These are phyloP conservation scores for Pangasius krempfi DNA, from an alignment of 2,797 vertebrate species.

Conservation along the genomic window DNA sequence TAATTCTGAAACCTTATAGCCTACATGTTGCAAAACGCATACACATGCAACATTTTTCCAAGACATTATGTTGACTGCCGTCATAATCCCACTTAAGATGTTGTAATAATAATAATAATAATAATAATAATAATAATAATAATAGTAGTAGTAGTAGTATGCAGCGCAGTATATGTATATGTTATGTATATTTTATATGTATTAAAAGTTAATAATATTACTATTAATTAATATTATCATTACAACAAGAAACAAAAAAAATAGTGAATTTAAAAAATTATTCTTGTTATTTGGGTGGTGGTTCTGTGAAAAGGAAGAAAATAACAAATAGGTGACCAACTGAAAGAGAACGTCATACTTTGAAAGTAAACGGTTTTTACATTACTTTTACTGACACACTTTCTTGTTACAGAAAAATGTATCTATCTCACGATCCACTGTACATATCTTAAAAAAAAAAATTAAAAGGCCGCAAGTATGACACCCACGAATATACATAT, in stretches of 20 bases:
- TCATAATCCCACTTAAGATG: background rate
- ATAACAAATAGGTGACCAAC: background rate
- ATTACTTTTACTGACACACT: background rate
- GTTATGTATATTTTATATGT: background rate
- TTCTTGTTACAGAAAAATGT: background rate
- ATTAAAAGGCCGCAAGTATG: background rate
- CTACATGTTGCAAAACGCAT: background rate
- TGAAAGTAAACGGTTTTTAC: background rate
- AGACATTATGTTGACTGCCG: background rate
- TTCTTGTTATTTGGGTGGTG: background rate
- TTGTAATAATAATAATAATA: background rate
- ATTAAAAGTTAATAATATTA: background rate
- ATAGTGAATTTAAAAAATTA: background rate
- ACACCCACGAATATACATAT: background rate
- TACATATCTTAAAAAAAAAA: background rate
- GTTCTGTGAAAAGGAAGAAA: background rate
- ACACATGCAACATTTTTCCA: background rate
- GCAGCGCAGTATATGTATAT: background rate
- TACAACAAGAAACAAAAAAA: background rate
- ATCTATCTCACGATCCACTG: background rate
- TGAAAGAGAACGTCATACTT: background rate
- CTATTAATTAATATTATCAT: too few relatives aligned
- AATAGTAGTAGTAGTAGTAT: background rate
- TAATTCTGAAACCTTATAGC: background rate
- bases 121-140: background rate